Base-by-base conservation (phyloP, 2,888 invertebrate species). In the Yponomeuta cagnagella region DNA sequence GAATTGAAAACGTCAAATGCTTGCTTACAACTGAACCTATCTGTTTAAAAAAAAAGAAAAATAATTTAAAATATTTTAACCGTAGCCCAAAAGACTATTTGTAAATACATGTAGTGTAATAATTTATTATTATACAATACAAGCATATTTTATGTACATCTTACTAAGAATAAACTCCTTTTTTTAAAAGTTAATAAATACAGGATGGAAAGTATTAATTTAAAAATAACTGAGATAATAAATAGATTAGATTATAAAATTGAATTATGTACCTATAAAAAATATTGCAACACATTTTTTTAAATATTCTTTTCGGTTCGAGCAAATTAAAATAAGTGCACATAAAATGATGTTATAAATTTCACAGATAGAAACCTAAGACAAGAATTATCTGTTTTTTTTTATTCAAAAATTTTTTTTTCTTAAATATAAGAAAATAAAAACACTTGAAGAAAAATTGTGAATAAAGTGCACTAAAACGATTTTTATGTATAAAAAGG, bases 81-180 rank as follows among this genome's bases (percentile, higher is more conserved):
- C 37, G 80, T 90, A 90, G 87, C 87, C 83, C 80, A 86, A 84
- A 87, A 84, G 84, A 87, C 84, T 90, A 89, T 58, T 88, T 91
- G 91, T 90, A 90, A 76, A 90, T 90, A 90, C 78, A 78, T 71
- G 75, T 87, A 89, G 86, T 81, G 79, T 82, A 73, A 85, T 88
- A 87, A 84, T 84, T 85, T 58, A 58, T 58, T 58, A 43, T 63
- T 85, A 86, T 84, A 82, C 80, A 80, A 78, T 80, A 82, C 75
- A n/a, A 69, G 48, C 33, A 82, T 85, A 87, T 84, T 84, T 83
- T 84, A 76, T 86, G 52, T 58, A 58, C 52, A 9, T 58, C 52
- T 52, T 52, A 52, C 52, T 52, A 85, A 84, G 79, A 79, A 77
- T 82, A 83, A 80, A 85, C 75, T 77, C 84, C 78, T 87, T 89